Percentiles rank a stretch among this genome's conserved stretches.
phyloP scores from a whole-genome alignment of 2,888 invertebrate genomes.

The Oegoconia quadripuncta region DNA sequence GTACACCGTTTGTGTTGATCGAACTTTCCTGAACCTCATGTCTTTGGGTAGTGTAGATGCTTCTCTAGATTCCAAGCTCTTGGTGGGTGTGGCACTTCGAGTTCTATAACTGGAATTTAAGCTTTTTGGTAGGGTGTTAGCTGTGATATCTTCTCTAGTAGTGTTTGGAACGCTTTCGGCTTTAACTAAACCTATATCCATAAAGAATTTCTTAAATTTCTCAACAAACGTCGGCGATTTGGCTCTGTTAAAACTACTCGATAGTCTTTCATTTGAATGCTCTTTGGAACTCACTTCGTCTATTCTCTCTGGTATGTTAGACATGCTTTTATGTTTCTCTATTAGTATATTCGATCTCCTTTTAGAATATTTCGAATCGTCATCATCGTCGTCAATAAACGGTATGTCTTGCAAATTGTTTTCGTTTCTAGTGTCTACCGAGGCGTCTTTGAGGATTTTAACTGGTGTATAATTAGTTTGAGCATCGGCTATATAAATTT shows the following conservation, averaged over 20 bases:
- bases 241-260: conserved; percentile 60
- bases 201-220: conserved; percentile 69
- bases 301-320: conserved; percentile 64
- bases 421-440: conserved; percentile 69
- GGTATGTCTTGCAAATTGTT: conserved; percentile 72
- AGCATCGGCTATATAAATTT: conserved; percentile 56
- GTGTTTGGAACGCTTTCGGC: conserved; percentile 39
- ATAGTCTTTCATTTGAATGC: conserved; percentile 51
- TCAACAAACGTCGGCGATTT: conserved; percentile 71
- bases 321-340: conserved; percentile 68
- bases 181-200: conserved; percentile 63
- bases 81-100: conserved; percentile 50
- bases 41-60: conserved; percentile 67
- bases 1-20: conserved; percentile 67
- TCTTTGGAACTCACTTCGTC: conserved; percentile 56
- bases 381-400: conserved; percentile 69
- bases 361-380: conserved; percentile 49
- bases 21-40: conserved; percentile 66
- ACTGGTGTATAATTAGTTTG: conserved; percentile 29
- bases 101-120: conserved; percentile 56
- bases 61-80: conserved; percentile 45
- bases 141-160: conserved; percentile 8
- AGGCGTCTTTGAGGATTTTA: conserved; percentile 62
- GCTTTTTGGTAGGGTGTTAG: conserved; percentile 60
- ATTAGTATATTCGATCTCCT: conserved; percentile 43